Evolutionary conservation across 2,113 vertebrate genomes (phyloP).

Genomic region (Hydrolagus affinis): DNA sequence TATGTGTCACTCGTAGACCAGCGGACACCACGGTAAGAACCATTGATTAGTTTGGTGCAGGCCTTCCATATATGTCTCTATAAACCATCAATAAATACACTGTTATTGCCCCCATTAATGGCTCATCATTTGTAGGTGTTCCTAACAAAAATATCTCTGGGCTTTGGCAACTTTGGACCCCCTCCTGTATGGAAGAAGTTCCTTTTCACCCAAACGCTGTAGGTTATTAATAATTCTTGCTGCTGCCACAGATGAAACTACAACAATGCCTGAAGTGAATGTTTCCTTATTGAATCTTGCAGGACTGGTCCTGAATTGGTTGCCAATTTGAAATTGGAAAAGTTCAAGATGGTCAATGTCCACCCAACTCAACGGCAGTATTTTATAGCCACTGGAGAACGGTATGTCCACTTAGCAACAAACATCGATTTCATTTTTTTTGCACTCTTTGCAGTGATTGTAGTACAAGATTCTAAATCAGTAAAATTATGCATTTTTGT

Average conservation of each 20-base stretch:
- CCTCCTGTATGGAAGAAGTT: not conserved
- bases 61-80: not conserved
- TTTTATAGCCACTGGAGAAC: constrained; percentile 62
- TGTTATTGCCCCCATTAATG: not conserved
- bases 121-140: too few species aligned
- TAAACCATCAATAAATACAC: not conserved
- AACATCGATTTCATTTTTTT: not conserved
- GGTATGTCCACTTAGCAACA: constrained; percentile 45
- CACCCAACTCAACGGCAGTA: constrained; percentile 72
- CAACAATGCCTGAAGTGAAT: not conserved
- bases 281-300: not conserved
- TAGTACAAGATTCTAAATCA: too few species aligned
- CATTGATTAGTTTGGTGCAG: not conserved
- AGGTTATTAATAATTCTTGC: not conserved
- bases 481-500: too few species aligned
- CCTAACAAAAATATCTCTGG: too few species aligned
- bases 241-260: not conserved
- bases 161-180: not conserved
- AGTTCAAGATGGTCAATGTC: constrained; percentile 62
- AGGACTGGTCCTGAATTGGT: constrained; percentile 54
- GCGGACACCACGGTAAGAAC: constrained; percentile 55
- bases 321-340: constrained; percentile 46
- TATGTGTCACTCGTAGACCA: constrained; percentile 63
- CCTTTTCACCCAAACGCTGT: not conserved
- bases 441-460: too few species aligned